A percentile compares a stretch with the other conserved stretches of the same genome.
These are phyloP conservation scores for Struthidea cinerea DNA, from an alignment of 2,113 vertebrate genomes.

Conservation along the genomic window DNA sequence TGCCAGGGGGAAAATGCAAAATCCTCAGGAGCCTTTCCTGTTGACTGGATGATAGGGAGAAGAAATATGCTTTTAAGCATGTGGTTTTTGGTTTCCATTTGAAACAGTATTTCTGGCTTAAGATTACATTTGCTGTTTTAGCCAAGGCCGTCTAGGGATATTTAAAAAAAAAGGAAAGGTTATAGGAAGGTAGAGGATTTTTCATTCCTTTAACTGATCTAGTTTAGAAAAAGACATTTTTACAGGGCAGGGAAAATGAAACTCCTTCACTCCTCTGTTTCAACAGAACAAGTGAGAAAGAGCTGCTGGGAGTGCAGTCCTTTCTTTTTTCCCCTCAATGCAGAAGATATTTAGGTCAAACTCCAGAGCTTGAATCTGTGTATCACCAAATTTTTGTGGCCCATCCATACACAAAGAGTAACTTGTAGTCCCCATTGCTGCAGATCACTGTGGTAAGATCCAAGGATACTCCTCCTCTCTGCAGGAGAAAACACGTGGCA, in stretches of 20 bases:
- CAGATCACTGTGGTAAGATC: accelerated
- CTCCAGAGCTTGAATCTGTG: neutral
- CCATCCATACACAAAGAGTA: neutral
- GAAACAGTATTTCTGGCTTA: neutral
- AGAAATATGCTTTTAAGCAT: neutral
- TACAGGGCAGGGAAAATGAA: neutral
- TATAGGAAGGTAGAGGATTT: neutral
- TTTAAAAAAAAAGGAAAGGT: neutral
- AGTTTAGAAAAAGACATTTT: neutral
- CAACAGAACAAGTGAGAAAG: neutral
- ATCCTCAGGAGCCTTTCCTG: neutral
- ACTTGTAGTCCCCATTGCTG: too few species aligned
- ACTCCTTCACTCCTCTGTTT: neutral
- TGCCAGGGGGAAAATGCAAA: neutral
- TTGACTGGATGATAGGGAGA: neutral
- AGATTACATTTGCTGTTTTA: neutral
- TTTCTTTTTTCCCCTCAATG: accelerated
- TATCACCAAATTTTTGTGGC: neutral
- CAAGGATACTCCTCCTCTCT: neutral
- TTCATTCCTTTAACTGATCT: neutral
- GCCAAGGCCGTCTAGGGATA: neutral
- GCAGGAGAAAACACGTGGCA: accelerated
- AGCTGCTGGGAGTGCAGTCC: neutral
- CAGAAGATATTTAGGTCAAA: neutral
- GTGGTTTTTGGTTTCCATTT: neutral